These are phyloP conservation scores for Arctopsyche grandis DNA, from an alignment of 1,140 invertebrate species.

Conservation along the genomic window DNA sequence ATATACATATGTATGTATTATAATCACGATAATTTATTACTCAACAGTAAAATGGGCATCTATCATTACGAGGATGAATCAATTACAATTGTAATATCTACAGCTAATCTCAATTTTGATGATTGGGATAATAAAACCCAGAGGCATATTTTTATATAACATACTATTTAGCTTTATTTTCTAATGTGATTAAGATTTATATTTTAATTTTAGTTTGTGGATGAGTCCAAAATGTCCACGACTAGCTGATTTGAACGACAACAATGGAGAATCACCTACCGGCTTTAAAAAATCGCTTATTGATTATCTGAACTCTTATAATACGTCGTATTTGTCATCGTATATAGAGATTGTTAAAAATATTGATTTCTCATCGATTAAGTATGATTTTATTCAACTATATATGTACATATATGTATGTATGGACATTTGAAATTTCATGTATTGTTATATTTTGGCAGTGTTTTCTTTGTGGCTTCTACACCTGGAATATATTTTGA, in stretches of 20 bases:
- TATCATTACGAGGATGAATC: constrained; percentile 84
- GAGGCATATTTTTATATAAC: constrained; percentile 69
- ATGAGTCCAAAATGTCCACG: constrained; percentile 82
- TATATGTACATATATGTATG: background rate
- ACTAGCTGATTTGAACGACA: constrained; percentile 67
- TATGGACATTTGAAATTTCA: background rate
- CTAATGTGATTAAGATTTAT: background rate
- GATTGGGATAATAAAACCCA: constrained; percentile 97
- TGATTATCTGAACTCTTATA: constrained; percentile 82
- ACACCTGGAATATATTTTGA: constrained; percentile 82
- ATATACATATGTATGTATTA: background rate
- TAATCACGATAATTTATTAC: constrained; percentile 28
- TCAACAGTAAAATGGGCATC: constrained; percentile 86
- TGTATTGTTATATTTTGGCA: constrained; percentile 58
- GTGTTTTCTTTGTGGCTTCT: constrained; percentile 87
- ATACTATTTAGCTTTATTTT: background rate
- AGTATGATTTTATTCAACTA: constrained; percentile 66
- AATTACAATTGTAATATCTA: constrained; percentile 87
- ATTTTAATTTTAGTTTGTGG: constrained; percentile 74
- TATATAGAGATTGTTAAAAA: constrained; percentile 81
- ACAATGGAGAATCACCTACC: constrained; percentile 83
- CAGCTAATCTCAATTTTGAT: constrained; percentile 88
- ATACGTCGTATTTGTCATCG: constrained; percentile 71
- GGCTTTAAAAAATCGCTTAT: constrained; percentile 87
- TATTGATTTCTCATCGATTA: constrained; percentile 83